Evolutionary conservation across 2,797 vertebrate species (phyloP).

Genomic region (Scarus forsteni): DNA sequence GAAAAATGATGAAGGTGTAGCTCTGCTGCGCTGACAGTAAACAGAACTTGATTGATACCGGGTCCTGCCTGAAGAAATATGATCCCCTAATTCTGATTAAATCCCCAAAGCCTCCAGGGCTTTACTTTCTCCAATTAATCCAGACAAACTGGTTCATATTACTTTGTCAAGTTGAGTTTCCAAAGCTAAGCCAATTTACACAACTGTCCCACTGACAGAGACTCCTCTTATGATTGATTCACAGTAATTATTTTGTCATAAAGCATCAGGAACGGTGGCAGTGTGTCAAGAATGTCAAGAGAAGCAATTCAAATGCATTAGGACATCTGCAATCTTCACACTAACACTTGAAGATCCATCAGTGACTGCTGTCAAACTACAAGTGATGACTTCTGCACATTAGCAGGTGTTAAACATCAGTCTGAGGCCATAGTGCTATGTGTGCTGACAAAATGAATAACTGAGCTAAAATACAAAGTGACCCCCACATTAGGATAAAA

Average conservation of each 20-base stretch:
- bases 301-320: slow-evolving; percentile 26
- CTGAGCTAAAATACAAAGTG: not conserved
- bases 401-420: slow-evolving; percentile 14
- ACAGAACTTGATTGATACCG: slow-evolving; percentile 34
- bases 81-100: slow-evolving; percentile 40
- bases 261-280: slow-evolving; percentile 9
- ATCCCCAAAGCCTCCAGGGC: slow-evolving; percentile 42
- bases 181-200: slow-evolving; percentile 35
- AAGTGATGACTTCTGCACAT: slow-evolving; percentile 26
- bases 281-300: not conserved
- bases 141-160: slow-evolving; percentile 43
- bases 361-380: slow-evolving; percentile 29
- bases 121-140: slow-evolving; percentile 59
- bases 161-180: slow-evolving; percentile 34
- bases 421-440: not conserved
- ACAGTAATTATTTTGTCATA: slow-evolving; percentile 53
- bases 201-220: slow-evolving; percentile 40
- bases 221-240: slow-evolving; percentile 35
- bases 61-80: slow-evolving; percentile 46
- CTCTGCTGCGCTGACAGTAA: slow-evolving; percentile 35
- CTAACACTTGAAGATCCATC: slow-evolving; percentile 39
- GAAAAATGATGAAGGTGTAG: slow-evolving; percentile 3
- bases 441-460: not conserved
- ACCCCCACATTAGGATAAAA: not conserved
- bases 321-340: slow-evolving; percentile 39